Percentiles rank a stretch among this genome's conserved stretches.
These are phyloP conservation scores for Mormyrops boulengeri DNA, from an alignment of 2,797 vertebrate species.

Conservation along the genomic window DNA sequence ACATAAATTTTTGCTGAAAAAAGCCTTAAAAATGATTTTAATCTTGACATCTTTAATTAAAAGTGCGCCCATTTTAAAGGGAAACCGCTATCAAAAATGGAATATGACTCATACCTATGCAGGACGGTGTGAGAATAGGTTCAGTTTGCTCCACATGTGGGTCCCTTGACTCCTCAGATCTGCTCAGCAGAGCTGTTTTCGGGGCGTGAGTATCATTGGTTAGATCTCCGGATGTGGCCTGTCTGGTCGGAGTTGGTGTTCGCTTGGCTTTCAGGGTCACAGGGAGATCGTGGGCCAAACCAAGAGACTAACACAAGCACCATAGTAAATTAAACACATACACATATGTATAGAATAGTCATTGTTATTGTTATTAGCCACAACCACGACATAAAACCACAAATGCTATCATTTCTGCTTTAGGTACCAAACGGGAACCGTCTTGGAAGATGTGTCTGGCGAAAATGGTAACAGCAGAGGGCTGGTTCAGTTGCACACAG, in stretches of 20 bases:
- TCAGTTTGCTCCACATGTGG: neutral
- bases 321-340: neutral
- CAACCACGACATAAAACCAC: neutral
- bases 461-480: neutral
- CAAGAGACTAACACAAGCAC: neutral
- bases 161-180: neutral
- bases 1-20: neutral
- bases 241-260: neutral
- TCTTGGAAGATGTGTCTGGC: neutral
- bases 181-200: neutral
- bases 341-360: neutral
- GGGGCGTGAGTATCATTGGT: neutral
- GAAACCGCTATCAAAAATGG: neutral
- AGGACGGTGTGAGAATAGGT: neutral
- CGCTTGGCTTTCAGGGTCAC: neutral
- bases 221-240: neutral
- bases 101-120: neutral
- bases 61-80: neutral
- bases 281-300: neutral
- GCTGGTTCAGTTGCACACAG: neutral
- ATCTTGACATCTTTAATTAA: neutral
- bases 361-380: neutral
- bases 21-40: neutral
- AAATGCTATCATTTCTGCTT: neutral
- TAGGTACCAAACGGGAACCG: neutral